Evolutionary conservation across 1,140 invertebrate species (phyloP), one percentile per base, ranked within the genome.

Genomic region (Pachyrhynchus sulphureomaculatus): DNA sequence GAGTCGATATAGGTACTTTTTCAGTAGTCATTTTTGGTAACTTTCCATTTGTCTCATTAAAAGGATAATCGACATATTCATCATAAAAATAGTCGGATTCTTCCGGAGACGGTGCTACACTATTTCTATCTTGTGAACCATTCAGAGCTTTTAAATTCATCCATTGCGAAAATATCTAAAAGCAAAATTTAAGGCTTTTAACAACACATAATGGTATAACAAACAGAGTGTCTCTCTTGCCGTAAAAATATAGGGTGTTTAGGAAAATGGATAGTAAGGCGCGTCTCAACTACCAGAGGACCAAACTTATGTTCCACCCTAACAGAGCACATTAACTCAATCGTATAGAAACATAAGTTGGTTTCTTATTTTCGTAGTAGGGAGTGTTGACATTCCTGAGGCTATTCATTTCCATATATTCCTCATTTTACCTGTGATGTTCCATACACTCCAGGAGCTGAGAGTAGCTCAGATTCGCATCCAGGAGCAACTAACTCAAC

Each of bases 71-170:
- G 1, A 88, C 78, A 75, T 90, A 91, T 61, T 91, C 88, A 68
- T 90, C 88, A 70, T 92, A 90, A 66, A 90, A 86, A 67, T 91
- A 91, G 65, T 92, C 89, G 1, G 84, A 84, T 69, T 90, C 87
- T 62, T 86, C 83, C 0, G 86, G 84, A 6, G 83, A 77, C 4
- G 87, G 85, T 37, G 81, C 77, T 17, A 79, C 71, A 2, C 78
- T 72, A 67, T 80, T 72, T 65, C 76, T 63, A 60, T 73, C 57
- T 15, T 42, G 74, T 75, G 49, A 23, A 20, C 3, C 21, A 39
- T 47, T 57, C 69, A 75, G 36, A 75, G 51, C 77, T 78, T 72
- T 78, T 78, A 48, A 49, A 44, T 44, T 44, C 41, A 44, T 44
- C 13, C 13, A 44, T n/a, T n/a, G n/a, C 24, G 3, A 26, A 26